Conservation (phyloP, 2,113 vertebrate species). For the Lophura nycthemera region DNA sequence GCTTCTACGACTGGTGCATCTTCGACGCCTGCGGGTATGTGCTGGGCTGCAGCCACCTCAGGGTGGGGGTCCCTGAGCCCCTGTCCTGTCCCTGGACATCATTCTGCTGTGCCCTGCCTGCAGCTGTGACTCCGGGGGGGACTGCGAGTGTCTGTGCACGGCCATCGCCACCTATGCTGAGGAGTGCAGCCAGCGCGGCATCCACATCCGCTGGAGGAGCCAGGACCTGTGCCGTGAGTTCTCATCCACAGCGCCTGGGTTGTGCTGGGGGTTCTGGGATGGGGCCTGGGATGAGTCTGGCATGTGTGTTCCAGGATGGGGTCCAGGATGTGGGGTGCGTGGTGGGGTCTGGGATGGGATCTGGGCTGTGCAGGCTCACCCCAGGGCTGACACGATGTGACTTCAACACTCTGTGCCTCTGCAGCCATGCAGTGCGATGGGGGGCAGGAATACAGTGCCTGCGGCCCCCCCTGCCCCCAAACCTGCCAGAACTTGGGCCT, state of each 20-base stretch:
- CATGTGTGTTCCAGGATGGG: not conserved
- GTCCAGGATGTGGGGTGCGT: not conserved
- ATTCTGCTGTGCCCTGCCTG: accelerated
- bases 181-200: conserved; percentile 82
- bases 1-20: conserved; percentile 90
- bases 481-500: conserved; percentile 75
- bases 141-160: conserved; percentile 93
- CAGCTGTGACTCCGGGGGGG: conserved; percentile 86
- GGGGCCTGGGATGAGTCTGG: too few species aligned
- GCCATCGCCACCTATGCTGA: conserved; percentile 88
- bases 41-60: accelerated
- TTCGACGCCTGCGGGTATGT: conserved; percentile 91
- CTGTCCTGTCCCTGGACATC: not conserved
- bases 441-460: conserved; percentile 86
- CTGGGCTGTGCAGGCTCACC: not conserved
- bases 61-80: accelerated
- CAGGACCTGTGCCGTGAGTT: conserved; percentile 91
- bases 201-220: conserved; percentile 87
- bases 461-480: conserved; percentile 82
- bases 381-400: not conserved
- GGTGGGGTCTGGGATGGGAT: not conserved
- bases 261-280: not conserved
- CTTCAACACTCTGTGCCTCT: not conserved
- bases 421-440: conserved; percentile 90
- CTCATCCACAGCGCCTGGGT: not conserved